Evolutionary conservation across 2,888 invertebrate species (phyloP), one percentile per base, ranked within the genome.

Genomic region (Agrypnus murinus): DNA sequence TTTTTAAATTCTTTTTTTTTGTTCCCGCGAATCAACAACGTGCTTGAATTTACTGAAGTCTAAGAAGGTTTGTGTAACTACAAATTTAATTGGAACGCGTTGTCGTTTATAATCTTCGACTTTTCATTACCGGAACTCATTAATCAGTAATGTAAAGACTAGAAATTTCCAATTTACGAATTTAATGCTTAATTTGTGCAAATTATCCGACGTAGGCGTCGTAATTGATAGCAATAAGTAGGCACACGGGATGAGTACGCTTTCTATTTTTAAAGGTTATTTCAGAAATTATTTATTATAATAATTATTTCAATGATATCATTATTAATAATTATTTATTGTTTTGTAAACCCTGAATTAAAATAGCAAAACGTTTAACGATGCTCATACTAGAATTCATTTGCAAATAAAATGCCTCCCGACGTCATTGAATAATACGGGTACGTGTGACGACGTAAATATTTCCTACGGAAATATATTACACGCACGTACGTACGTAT

Each of bases 201-300:
- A 73, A 73, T 73, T 69, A 62, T 31, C 46, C 46, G 48, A 34
- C 64, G 72, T 76, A 68, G 77, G 76, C 75, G 77, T 71, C 70
- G 76, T 76, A 75, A 75, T 75, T 75, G 74, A 63, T 64, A 67
- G 62, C 62, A 60, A 74, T 62, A 70, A 67, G 74, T 57, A 63
- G 64, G 62, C 62, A 68, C 62, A 68, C 53, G 64, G 53, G 71
- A 76, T 71, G 75, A 75, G 69, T 69, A 45, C 69, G 77, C 80
- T 81, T 81, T 81, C 81, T 81, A 81, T 81, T 81, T 81, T 79
- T 80, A 81, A 79, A 79, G 76, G 77, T 81, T 81, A 77, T 76
- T 77, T 78, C 79, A 78, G 76, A 73, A 76, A 75, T 77, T 72
- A 79, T 78, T 77, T 75, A 76, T 68, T 53, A 48, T 57, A 69